Conservation (phyloP, 2,113 vertebrate genomes). For the Brienomyrus brachyistius region DNA sequence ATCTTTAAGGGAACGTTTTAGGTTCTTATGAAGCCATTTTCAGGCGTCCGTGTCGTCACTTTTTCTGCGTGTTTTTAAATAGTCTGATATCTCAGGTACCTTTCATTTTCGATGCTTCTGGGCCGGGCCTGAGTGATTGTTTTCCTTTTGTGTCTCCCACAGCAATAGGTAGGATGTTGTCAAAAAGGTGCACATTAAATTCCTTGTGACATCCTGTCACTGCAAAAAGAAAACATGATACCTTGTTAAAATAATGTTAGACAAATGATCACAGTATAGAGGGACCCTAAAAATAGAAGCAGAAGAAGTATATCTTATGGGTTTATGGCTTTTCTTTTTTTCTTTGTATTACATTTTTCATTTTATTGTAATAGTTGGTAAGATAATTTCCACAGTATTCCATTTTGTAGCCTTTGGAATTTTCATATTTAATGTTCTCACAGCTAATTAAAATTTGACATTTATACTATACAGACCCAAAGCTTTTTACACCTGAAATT, state of each 20-base stretch:
- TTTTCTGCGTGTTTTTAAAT: neutral
- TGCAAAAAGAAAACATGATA: conserved; percentile 2
- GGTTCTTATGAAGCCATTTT: neutral
- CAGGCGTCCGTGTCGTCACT: neutral
- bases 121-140: neutral
- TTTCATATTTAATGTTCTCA: neutral
- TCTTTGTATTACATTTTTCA: neutral
- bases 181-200: conserved; percentile 10
- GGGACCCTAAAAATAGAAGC: neutral
- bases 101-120: neutral
- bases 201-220: conserved; percentile 14
- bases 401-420: neutral
- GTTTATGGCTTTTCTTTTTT: neutral
- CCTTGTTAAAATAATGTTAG: conserved; percentile 13
- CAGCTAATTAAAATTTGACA: neutral
- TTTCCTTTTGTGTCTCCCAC: neutral
- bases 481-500: neutral
- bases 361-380: neutral
- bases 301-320: neutral
- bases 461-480: neutral
- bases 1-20: neutral
- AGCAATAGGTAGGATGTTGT: conserved; percentile 5
- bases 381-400: neutral
- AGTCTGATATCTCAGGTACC: neutral
- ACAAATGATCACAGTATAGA: neutral